Percentiles rank a stretch among this genome's conserved stretches.
phyloP scores from a whole-genome alignment of 2,888 invertebrate species.

The Sesamia inferens region DNA sequence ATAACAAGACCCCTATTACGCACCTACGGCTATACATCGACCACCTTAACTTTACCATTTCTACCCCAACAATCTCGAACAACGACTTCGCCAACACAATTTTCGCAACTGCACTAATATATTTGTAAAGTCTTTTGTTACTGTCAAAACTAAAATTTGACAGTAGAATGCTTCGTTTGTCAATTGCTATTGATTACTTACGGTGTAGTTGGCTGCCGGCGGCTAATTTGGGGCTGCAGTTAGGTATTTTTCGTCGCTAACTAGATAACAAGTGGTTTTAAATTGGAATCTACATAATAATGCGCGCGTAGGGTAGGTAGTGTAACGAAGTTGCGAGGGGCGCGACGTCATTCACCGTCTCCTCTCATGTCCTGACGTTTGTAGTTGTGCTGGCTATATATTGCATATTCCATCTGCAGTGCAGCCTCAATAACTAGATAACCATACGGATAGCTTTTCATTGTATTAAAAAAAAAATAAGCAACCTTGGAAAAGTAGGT shows the following conservation, averaged over 20 bases:
- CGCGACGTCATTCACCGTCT: conserved; percentile 67
- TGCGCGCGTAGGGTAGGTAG: conserved; percentile 75
- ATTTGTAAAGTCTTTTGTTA: conserved; percentile 68
- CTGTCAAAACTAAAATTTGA: conserved; percentile 88
- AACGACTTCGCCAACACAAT: background rate
- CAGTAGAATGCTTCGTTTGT: conserved; percentile 89
- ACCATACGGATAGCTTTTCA: background rate
- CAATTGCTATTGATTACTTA: conserved; percentile 89
- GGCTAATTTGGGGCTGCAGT: conserved; percentile 83
- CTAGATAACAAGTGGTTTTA: conserved; percentile 90
- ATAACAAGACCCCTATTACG: conserved; percentile 89
- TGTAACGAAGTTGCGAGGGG: conserved; percentile 76
- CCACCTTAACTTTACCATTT: conserved; percentile 57
- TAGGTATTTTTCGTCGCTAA: conserved; percentile 89
- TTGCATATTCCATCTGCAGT: conserved; percentile 48
- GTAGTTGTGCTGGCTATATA: conserved; percentile 58
- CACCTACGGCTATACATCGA: conserved; percentile 75
- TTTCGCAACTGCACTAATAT: conserved; percentile 47
- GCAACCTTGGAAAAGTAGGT: background rate
- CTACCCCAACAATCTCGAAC: conserved; percentile 33
- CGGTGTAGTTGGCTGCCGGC: conserved; percentile 83
- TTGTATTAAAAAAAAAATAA: background rate
- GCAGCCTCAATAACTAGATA: background rate
- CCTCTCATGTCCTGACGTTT: conserved; percentile 49
- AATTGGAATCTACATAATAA: conserved; percentile 90